phyloP scores from a whole-genome alignment of 2,797 vertebrate genomes.

The Scleropages formosus region DNA sequence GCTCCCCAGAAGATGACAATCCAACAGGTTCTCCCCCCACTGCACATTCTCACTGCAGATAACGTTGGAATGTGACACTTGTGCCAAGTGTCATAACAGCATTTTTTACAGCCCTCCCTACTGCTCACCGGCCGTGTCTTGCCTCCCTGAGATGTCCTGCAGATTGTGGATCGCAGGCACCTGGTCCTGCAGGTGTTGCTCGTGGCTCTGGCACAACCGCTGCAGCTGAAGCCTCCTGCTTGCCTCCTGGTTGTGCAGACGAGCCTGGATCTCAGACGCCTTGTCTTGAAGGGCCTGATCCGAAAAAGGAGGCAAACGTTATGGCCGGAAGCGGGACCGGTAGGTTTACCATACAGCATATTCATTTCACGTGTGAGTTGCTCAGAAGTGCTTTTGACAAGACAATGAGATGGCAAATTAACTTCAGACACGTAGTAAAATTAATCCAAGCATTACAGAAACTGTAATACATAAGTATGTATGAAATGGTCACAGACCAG shows the following conservation, averaged over 20 bases:
- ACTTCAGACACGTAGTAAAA: too few relatives aligned
- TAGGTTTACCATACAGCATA: too few relatives aligned
- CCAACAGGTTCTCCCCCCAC: not conserved
- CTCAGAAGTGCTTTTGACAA: too few relatives aligned
- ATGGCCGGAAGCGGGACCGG: too few relatives aligned
- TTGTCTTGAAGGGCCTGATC: constrained; percentile 59
- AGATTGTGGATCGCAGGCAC: not conserved
- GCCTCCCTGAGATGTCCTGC: not conserved
- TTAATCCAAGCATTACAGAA: too few relatives aligned
- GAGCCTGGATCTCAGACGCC: constrained; percentile 63
- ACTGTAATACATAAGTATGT: too few relatives aligned
- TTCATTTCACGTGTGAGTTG: too few relatives aligned
- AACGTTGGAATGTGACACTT: not conserved
- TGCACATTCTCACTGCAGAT: not conserved
- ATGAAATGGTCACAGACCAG: too few relatives aligned
- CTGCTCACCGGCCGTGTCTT: constrained; percentile 51
- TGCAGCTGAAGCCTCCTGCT: constrained; percentile 53
- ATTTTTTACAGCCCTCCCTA: not conserved
- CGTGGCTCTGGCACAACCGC: constrained; percentile 46
- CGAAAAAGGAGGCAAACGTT: constrained; percentile 22
- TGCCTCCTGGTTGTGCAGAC: constrained; percentile 65
- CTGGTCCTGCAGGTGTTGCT: constrained; percentile 38
- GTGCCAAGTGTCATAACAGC: not conserved
- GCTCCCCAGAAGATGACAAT: not conserved
- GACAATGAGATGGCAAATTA: too few relatives aligned